Percentiles rank a stretch among this genome's conserved stretches.
phyloP scores from a whole-genome alignment of 2,888 invertebrate species.

The Hipparchia semele region DNA sequence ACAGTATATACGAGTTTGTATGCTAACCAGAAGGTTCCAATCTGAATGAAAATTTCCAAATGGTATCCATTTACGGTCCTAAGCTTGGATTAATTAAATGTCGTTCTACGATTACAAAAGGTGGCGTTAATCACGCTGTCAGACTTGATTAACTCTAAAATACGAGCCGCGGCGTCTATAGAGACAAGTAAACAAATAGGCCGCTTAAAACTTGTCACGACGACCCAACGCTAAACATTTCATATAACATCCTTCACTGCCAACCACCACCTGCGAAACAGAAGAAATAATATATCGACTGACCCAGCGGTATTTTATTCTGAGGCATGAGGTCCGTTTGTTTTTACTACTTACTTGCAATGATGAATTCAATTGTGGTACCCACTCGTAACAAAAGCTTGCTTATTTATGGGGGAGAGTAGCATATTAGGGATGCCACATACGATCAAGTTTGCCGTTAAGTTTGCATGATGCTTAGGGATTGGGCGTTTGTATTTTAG shows the following conservation, averaged over 20 bases:
- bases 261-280: constrained; percentile 13
- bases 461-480: too few relatives aligned
- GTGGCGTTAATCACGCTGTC: constrained; percentile 37
- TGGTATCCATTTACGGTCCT: constrained; percentile 14
- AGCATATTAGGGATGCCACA: too few relatives aligned
- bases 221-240: constrained; percentile 7
- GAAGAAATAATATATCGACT: constrained; percentile 13
- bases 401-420: too few relatives aligned
- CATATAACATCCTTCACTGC: constrained; percentile 22
- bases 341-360: too few relatives aligned
- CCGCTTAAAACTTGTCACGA: constrained; percentile 21
- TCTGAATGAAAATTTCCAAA: constrained; percentile 12
- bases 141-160: constrained; percentile 36
- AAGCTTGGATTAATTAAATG: constrained; percentile 21
- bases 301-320: constrained; percentile 7
- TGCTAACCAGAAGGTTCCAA: constrained; percentile 4
- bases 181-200: constrained; percentile 30
- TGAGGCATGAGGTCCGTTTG: background rate
- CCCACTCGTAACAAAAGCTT: too few relatives aligned
- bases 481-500: too few relatives aligned
- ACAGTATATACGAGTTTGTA: background rate
- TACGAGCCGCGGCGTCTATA: constrained; percentile 29
- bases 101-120: constrained; percentile 31
- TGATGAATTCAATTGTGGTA: too few relatives aligned
- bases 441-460: too few relatives aligned